These are phyloP conservation scores for Montipora cactus DNA, from an alignment of 64 coral and sea anemone genomes.

Conservation along the genomic window DNA sequence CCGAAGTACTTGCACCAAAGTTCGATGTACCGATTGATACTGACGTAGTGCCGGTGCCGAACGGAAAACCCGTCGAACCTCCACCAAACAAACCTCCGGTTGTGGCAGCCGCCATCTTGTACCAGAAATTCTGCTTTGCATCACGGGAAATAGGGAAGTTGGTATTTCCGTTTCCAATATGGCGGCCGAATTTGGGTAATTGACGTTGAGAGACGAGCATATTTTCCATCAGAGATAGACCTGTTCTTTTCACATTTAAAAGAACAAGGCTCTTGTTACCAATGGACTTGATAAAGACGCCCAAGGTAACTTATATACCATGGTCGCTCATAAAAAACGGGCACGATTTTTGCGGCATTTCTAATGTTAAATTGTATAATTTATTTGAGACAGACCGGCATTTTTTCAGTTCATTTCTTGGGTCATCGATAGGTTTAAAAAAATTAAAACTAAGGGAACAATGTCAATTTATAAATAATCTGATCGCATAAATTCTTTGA, in stretches of 20 bases:
- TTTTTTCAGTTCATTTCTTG: neutral
- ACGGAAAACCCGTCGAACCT: slow-evolving; percentile 22
- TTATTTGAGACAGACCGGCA: no score
- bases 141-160: slow-evolving; percentile 19
- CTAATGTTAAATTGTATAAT: neutral
- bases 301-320: neutral
- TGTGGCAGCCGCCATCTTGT: slow-evolving; percentile 73
- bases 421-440: neutral
- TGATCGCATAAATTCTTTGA: no score
- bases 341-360: neutral
- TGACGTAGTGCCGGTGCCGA: neutral
- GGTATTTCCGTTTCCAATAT: slow-evolving; percentile 1
- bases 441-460: no score
- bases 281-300: slow-evolving; percentile 46
- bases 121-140: neutral
- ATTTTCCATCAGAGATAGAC: neutral
- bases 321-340: no score
- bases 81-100: slow-evolving; percentile 40
- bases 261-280: neutral
- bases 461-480: no score
- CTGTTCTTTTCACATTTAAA: neutral
- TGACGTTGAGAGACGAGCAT: neutral
- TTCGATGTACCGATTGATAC: slow-evolving; percentile 22
- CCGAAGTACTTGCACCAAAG: slow-evolving; percentile 6
- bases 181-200: neutral